Evolutionary conservation across 2,113 vertebrate species (phyloP).

Genomic region (Saguinus midas): DNA sequence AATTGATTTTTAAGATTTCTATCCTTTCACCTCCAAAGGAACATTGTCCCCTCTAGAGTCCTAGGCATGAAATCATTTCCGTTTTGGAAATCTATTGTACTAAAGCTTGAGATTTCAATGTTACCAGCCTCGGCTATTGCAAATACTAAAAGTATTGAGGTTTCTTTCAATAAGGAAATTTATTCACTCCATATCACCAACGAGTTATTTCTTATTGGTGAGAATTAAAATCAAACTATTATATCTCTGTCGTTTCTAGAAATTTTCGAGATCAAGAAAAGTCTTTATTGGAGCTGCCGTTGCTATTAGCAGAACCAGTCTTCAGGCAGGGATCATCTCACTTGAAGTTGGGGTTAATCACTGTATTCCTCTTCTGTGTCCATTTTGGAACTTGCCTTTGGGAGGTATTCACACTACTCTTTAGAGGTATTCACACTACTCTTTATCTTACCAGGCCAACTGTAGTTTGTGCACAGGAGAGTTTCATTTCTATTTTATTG

Average conservation of each 20-base stretch:
- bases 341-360: background rate
- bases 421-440: background rate
- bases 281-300: background rate
- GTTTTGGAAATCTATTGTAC: background rate
- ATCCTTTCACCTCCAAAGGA: background rate
- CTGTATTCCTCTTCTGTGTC: background rate
- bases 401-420: background rate
- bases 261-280: background rate
- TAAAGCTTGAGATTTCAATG: background rate
- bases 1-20: background rate
- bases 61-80: background rate
- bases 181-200: background rate
- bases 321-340: background rate
- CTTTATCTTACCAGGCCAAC: background rate
- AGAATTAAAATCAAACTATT: background rate
- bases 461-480: background rate
- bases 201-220: background rate
- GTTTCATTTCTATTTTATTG: background rate
- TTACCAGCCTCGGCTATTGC: background rate
- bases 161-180: background rate
- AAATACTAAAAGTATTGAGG: background rate
- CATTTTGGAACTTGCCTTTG: background rate
- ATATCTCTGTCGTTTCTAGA: background rate
- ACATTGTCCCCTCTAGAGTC: background rate
- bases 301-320: background rate